Percentiles rank a stretch among this genome's conserved stretches.
Conservation (phyloP, 2,113 vertebrate species). For the Colaptes auratus region DNA sequence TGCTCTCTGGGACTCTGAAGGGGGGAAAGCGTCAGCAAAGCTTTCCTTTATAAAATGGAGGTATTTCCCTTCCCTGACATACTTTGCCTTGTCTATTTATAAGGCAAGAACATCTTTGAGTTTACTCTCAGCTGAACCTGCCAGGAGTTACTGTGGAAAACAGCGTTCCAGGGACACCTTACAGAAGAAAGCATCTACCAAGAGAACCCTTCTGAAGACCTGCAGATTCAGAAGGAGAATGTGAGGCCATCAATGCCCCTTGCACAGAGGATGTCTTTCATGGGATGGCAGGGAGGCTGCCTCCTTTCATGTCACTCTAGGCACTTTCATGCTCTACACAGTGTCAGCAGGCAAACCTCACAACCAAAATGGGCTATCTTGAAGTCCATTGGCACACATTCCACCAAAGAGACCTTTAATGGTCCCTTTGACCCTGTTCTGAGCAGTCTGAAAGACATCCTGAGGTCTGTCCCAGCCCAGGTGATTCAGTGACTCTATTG, state of each 20-base stretch:
- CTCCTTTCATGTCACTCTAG: background rate
- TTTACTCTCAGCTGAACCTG: slow-evolving; percentile 1
- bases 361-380: background rate
- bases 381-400: background rate
- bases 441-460: background rate
- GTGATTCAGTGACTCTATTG: background rate
- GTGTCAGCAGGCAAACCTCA: background rate
- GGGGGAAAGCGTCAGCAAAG: background rate
- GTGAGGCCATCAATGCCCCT: background rate
- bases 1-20: background rate
- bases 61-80: slow-evolving; percentile 3
- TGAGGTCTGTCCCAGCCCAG: background rate
- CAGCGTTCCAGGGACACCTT: slow-evolving; percentile 14
- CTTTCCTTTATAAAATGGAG: slow-evolving; percentile 5
- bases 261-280: background rate
- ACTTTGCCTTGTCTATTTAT: slow-evolving; percentile 3
- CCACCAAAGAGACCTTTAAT: background rate
- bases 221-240: background rate
- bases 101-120: background rate
- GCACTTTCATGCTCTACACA: background rate
- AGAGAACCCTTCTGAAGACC: background rate
- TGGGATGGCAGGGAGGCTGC: background rate
- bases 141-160: slow-evolving; percentile 22
- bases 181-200: background rate
- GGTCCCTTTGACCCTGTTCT: background rate